Evolutionary conservation across 2,888 invertebrate genomes (phyloP), one percentile per base, ranked within the genome.

Genomic region (Oscheius sp.): DNA sequence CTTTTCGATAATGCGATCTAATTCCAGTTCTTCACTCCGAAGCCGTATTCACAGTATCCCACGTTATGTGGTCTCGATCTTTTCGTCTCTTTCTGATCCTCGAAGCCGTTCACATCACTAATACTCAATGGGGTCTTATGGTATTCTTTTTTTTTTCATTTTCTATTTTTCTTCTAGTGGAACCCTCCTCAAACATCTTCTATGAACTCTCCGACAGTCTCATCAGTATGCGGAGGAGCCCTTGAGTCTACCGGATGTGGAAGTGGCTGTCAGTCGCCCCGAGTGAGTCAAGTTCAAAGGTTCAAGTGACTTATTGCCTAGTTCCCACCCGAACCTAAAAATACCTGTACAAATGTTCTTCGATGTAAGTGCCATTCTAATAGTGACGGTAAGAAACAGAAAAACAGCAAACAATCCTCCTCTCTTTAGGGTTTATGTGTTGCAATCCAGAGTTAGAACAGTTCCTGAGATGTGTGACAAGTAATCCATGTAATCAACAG

Each of bases 1-100:
- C 33, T 22, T 54, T 20, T 54, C 20, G 54, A 54, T 54, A 54
- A 54, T 54, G 32, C 54, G 54, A 54, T 54, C 54, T 54, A n/a
- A 20, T 54, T 54, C 54, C 54, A 54, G 54, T 54, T 47, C 47
- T 24, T 12, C 36, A 22, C 12, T 24, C 22, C n/a, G n/a, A n/a
- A n/a, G n/a, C n/a, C n/a, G n/a, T n/a, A 22, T 47, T 22, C 47
- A 20, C 47, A n/a, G 47, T 47, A n/a, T 47, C 5, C 47, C 47
- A 22, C 47, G 47, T 47, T 24, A 47, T 47, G 47, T 24, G 6
- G n/a, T n/a, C n/a, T 14, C 36, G 36, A 36, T 36, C 36, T 36
- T 24, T 47, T 47, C 47, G 3, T 22, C 47, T 14, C 2, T 47
- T 47, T 24, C 47, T 14, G 9, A 24, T 24, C 24, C 47, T 22